Evolutionary conservation across 2,888 invertebrate species (phyloP), one percentile per base, ranked within the genome.

Genomic region (Melinaea marsaeus): DNA sequence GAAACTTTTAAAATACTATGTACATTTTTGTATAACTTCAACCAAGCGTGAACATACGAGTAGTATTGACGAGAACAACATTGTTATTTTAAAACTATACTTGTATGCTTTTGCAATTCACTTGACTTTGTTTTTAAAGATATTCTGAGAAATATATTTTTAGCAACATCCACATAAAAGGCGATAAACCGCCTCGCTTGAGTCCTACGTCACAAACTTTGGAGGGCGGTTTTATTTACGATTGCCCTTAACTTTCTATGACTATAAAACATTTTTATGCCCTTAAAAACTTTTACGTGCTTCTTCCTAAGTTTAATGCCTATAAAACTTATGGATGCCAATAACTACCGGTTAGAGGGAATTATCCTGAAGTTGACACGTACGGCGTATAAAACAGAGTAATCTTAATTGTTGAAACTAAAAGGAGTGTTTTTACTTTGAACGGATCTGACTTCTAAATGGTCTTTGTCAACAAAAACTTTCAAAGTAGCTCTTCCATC

Each of bases 201-300:
- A 51, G 51, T 32, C 32, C 32, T 51, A 51, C 51, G 51, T 51
- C 51, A 51, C 2, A 51, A 51, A 51, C 51, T 51, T 51, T 51
- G 22, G 32, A 51, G 32, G 51, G 32, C 51, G 51, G 51, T 51
- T 51, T 51, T 51, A 61, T 61, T 61, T 57, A 56, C 48, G 32
- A 55, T 46, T 47, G 56, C 32, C 46, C 56, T 37, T 5, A 61
- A 37, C 56, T 34, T 13, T 42, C 55, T 58, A 34, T 58, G 48
- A 48, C 48, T 55, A 61, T 64, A 64, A 64, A 64, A 64, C 61
- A 61, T 61, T 64, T 64, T 64, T 64, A 64, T 64, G 58, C 47
- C 55, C 60, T 58, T 58, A 55, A 58, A 64, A 64, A 58, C 51
- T 64, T 63, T 61, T 54, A 57, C 59, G 46, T 32, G 51, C 54